Conservation (phyloP, 2,888 invertebrate species). For the Stenchaetothrips biformis region DNA sequence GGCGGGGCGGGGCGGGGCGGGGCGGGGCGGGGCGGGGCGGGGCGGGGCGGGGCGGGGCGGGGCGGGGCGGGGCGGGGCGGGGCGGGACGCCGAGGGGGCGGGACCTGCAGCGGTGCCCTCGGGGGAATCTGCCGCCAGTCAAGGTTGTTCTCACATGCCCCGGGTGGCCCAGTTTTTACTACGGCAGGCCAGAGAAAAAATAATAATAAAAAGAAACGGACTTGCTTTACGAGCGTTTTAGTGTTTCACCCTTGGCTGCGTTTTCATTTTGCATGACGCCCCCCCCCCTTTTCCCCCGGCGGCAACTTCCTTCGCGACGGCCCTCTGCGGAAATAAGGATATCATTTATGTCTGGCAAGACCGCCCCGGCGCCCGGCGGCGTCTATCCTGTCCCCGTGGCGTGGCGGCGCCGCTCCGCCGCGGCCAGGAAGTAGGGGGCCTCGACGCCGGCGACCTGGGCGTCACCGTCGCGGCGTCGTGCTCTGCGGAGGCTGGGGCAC, state of each 20-base stretch:
- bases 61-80: neutral
- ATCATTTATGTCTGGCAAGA: neutral
- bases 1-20: neutral
- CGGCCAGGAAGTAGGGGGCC: too few relatives aligned
- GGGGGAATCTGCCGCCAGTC: constrained; percentile 14
- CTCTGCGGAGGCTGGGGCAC: too few relatives aligned
- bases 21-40: neutral
- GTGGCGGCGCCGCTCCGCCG: too few relatives aligned
- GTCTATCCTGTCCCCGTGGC: too few relatives aligned
- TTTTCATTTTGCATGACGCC: constrained; percentile 8
- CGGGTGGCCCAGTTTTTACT: constrained; percentile 11
- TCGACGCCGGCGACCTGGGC: too few relatives aligned
- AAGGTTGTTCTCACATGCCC: constrained; percentile 13
- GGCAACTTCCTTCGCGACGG: too few relatives aligned
- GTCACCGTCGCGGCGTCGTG: too few relatives aligned
- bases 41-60: neutral
- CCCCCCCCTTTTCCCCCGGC: too few relatives aligned
- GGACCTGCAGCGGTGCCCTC: neutral
- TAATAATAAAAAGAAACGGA: neutral
- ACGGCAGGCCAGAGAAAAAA: neutral
- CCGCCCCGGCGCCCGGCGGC: too few relatives aligned
- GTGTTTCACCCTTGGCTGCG: neutral
- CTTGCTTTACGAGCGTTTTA: neutral
- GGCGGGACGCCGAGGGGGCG: neutral
- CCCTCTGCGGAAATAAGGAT: neutral